phyloP scores from a whole-genome alignment of 2,888 invertebrate species.

The Lasius fuliginosus region DNA sequence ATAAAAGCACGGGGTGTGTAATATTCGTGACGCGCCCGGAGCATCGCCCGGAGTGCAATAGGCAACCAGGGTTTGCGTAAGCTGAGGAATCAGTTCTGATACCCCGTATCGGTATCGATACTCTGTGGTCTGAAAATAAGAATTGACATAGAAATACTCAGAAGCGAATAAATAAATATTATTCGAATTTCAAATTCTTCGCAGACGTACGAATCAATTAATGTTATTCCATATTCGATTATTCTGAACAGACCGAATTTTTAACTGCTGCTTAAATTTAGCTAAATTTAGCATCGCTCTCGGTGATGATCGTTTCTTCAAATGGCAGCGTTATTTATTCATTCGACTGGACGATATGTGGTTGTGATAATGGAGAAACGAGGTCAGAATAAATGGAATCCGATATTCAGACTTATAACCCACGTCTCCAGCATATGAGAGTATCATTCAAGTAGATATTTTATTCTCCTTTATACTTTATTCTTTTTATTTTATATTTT shows the following conservation, averaged over 20 bases:
- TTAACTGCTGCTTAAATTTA: background rate
- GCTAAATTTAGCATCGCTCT: background rate
- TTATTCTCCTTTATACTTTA: background rate
- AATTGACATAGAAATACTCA: background rate
- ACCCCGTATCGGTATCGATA: background rate
- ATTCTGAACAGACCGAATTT: background rate
- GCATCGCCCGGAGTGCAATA: conserved; percentile 22
- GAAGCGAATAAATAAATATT: background rate
- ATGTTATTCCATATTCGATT: background rate
- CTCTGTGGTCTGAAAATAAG: background rate
- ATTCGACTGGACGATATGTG: background rate
- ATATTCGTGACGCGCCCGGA: conserved; percentile 15
- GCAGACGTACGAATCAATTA: background rate
- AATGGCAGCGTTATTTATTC: background rate
- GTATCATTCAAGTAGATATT: background rate
- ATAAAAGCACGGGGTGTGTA: conserved; percentile 36
- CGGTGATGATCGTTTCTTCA: background rate
- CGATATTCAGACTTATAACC: background rate
- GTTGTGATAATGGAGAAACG: background rate
- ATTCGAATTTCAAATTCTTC: background rate
- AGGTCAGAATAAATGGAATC: background rate
- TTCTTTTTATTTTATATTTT: too few relatives aligned
- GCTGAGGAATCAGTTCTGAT: conserved; percentile 23
- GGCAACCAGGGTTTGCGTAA: conserved; percentile 19
- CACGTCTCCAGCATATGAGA: background rate